Conservation (phyloP, 1,140 invertebrate species). For the Bombus terrestris region DNA sequence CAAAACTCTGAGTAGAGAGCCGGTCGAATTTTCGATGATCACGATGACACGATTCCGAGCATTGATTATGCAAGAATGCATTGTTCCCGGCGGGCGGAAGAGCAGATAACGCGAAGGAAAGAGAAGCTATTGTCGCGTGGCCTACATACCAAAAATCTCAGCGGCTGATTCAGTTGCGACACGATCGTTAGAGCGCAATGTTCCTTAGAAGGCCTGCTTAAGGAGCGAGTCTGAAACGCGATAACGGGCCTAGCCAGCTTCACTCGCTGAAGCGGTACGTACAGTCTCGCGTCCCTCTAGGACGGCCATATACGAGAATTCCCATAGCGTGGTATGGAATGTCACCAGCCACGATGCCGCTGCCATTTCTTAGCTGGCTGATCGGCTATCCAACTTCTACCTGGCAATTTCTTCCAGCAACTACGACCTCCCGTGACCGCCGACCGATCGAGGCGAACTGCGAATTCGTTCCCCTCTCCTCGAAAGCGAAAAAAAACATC, state of each 20-base stretch:
- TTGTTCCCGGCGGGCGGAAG: not conserved
- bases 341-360: slow-evolving; percentile 63
- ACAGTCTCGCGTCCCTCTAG: slow-evolving; percentile 52
- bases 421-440: slow-evolving; percentile 24
- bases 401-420: slow-evolving; percentile 31
- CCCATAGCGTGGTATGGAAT: slow-evolving; percentile 71
- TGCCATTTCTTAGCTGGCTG: slow-evolving; percentile 14
- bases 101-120: not conserved
- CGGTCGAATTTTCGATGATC: not conserved
- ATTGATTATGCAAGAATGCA: not conserved
- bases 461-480: not conserved
- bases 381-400: slow-evolving; percentile 24
- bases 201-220: slow-evolving; percentile 63
- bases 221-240: slow-evolving; percentile 67
- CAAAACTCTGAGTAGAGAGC: not conserved
- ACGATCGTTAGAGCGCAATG: slow-evolving; percentile 58
- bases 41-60: not conserved
- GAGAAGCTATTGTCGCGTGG: slow-evolving; percentile 22
- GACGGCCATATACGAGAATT: slow-evolving; percentile 73
- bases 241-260: slow-evolving; percentile 70
- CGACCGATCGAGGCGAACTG: not conserved
- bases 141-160: slow-evolving; percentile 41
- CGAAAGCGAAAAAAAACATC: not conserved
- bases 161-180: slow-evolving; percentile 52
- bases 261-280: slow-evolving; percentile 1